These are phyloP conservation scores for Umimayanthus kanabou DNA, from an alignment of 92 coral and sea anemone genomes.

Conservation along the genomic window DNA sequence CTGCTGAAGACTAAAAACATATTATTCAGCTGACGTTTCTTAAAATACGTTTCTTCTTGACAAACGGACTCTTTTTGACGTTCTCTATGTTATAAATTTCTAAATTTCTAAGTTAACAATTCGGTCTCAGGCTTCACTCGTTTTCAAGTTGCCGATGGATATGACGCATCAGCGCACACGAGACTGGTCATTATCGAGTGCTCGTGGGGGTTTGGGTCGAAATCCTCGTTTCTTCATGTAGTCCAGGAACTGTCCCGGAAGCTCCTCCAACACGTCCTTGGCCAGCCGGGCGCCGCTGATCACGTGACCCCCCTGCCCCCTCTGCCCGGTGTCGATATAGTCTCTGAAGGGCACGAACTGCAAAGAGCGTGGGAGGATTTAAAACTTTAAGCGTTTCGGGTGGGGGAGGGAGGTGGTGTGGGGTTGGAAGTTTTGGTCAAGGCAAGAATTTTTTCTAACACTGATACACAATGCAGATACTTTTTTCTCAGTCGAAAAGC, in stretches of 20 bases:
- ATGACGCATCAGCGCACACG: not conserved
- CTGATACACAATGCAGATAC: no score
- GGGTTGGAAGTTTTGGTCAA: no score
- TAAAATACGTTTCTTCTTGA: no score
- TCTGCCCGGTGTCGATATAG: slow-evolving; percentile 64
- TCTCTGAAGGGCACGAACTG: slow-evolving; percentile 99
- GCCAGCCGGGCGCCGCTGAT: slow-evolving; percentile 90
- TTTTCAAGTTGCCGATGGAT: not conserved
- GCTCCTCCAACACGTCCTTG: slow-evolving; percentile 93
- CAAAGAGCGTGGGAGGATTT: slow-evolving; percentile 17
- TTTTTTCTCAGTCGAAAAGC: no score
- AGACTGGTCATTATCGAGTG: slow-evolving; percentile 12
- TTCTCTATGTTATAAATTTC: no score
- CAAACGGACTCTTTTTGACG: no score
- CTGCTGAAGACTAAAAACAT: no score
- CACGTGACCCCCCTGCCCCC: slow-evolving; percentile 61
- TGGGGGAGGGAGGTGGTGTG: no score
- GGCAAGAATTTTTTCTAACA: no score
- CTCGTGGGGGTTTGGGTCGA: slow-evolving; percentile 43
- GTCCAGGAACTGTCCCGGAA: slow-evolving; percentile 94
- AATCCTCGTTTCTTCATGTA: slow-evolving; percentile 85
- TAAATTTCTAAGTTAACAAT: no score
- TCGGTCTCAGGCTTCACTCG: not conserved
- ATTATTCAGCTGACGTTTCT: no score
- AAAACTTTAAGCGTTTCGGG: not conserved